These are phyloP conservation scores for Hepsetus odoe DNA, from an alignment of 2,113 vertebrate species.

Conservation along the genomic window DNA sequence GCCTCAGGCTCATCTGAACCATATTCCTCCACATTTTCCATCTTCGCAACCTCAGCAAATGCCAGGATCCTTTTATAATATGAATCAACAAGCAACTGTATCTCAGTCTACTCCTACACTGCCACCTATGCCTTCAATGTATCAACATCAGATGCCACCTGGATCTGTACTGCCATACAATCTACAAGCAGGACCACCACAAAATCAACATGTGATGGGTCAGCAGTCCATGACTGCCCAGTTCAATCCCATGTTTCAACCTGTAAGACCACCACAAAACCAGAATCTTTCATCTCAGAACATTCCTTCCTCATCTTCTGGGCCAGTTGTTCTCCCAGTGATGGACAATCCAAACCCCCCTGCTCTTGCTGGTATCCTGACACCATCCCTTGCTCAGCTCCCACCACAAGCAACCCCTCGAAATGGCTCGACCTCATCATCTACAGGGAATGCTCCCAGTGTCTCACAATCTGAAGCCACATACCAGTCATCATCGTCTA, in stretches of 20 bases:
- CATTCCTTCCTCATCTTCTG: neutral
- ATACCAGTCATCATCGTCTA: neutral
- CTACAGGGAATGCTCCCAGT: neutral
- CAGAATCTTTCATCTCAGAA: conserved; percentile 25
- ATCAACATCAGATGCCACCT: conserved; percentile 17
- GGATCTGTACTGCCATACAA: conserved; percentile 9
- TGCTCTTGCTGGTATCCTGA: conserved; percentile 36
- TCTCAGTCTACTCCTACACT: conserved; percentile 19
- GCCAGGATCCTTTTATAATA: conserved; percentile 24
- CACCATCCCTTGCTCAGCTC: conserved; percentile 30
- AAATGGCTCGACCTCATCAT: neutral
- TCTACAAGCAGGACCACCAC: conserved; percentile 15
- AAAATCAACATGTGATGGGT: conserved; percentile 3
- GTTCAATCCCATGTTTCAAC: conserved; percentile 34
- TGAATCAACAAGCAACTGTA: conserved; percentile 10
- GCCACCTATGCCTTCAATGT: conserved; percentile 32
- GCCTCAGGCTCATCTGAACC: conserved; percentile 74
- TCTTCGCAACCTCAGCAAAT: conserved; percentile 19
- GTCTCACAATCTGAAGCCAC: neutral
- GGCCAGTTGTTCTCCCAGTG: conserved; percentile 1
- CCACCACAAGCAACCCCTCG: neutral
- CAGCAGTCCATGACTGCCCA: conserved; percentile 25
- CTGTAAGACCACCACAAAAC: conserved; percentile 28
- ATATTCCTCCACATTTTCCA: conserved; percentile 65
- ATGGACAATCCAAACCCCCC: conserved; percentile 51